These are phyloP conservation scores for Nematostella vectensis DNA, from an alignment of 92 coral and sea anemone species.

Conservation along the genomic window DNA sequence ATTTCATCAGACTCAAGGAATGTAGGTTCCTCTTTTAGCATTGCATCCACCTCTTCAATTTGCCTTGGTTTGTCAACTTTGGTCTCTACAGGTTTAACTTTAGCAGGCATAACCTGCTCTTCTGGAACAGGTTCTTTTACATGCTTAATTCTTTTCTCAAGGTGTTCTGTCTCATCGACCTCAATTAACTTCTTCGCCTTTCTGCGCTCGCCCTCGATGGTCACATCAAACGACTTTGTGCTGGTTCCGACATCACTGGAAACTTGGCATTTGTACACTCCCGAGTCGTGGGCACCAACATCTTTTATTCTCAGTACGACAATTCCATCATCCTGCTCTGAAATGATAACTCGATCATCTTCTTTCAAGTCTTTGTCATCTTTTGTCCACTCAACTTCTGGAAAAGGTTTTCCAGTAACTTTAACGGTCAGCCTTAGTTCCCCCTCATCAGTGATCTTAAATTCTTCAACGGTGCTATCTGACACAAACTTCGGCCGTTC, in stretches of 20 bases:
- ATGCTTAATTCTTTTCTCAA: neutral
- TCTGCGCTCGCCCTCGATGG: constrained; percentile 59
- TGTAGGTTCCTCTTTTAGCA: constrained; percentile 22
- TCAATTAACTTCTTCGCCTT: too few species aligned
- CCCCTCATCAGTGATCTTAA: constrained; percentile 52
- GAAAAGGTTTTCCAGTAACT: constrained; percentile 63
- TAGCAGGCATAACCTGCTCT: constrained; percentile 33
- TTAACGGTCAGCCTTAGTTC: constrained; percentile 59
- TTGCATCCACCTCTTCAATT: neutral
- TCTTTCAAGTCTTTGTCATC: constrained; percentile 46
- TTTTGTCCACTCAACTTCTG: constrained; percentile 69
- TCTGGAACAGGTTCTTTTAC: constrained; percentile 9
- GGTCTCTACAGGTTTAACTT: constrained; percentile 17
- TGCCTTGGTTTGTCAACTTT: constrained; percentile 1
- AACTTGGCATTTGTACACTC: constrained; percentile 67
- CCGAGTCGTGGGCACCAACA: constrained; percentile 60
- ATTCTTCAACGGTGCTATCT: constrained; percentile 10
- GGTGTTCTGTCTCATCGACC: too few species aligned
- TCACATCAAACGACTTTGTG: constrained; percentile 55
- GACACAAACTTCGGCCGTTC: constrained; percentile 2
- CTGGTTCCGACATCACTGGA: constrained; percentile 51
- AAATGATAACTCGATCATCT: constrained; percentile 34
- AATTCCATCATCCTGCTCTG: constrained; percentile 43
- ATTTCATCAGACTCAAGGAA: constrained; percentile 39
- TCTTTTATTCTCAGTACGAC: constrained; percentile 58